Conservation (phyloP, 1,140 invertebrate species). For the Belonocnema kinseyi region DNA sequence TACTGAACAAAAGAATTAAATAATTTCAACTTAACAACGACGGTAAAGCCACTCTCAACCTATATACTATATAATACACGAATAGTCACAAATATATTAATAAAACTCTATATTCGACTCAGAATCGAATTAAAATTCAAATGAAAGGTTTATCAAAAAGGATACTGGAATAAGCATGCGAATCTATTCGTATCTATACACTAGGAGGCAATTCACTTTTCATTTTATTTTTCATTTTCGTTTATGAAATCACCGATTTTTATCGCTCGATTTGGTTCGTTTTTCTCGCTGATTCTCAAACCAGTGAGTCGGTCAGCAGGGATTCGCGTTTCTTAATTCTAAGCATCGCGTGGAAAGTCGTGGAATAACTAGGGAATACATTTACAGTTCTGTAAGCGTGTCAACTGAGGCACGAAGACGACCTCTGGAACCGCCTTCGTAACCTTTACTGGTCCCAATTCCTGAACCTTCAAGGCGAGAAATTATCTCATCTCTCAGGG, state of each 20-base stretch:
- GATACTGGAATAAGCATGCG: too few relatives aligned
- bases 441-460: constrained; percentile 62
- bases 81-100: constrained; percentile 48
- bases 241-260: constrained; percentile 25
- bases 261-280: background rate
- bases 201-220: background rate
- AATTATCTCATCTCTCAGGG: constrained; percentile 81
- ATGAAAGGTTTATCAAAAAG: constrained; percentile 7
- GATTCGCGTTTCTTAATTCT: constrained; percentile 7
- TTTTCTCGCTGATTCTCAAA: constrained; percentile 8
- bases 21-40: constrained; percentile 18
- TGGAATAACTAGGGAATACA: constrained; percentile 34
- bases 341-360: background rate
- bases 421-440: constrained; percentile 47
- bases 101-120: constrained; percentile 50
- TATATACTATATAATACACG: constrained; percentile 48
- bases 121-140: constrained; percentile 45
- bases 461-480: constrained; percentile 66
- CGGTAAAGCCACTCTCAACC: constrained; percentile 31
- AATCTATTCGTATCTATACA: background rate
- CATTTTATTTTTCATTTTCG: background rate
- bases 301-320: constrained; percentile 21
- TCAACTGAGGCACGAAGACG: constrained; percentile 73
- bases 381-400: constrained; percentile 75
- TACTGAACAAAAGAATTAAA: constrained; percentile 18